A percentile compares a stretch with the other conserved stretches of the same genome.
Conservation (phyloP, 2,888 invertebrate species). For the Calameuta idolon region DNA sequence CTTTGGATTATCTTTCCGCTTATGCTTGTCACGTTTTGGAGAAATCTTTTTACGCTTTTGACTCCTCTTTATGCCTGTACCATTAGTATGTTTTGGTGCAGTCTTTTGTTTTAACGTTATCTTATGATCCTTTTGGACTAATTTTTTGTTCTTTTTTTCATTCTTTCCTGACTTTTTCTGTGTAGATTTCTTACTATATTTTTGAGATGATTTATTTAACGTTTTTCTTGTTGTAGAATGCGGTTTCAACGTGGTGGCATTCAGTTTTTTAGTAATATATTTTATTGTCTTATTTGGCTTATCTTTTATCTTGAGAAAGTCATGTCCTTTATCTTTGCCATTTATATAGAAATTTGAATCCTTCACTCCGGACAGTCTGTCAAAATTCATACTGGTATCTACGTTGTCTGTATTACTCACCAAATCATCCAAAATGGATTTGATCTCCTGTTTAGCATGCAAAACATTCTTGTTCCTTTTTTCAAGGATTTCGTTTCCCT, state of each 20-base stretch:
- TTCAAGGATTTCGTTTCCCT: not conserved
- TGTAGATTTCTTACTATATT: not conserved
- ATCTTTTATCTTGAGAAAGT: not conserved
- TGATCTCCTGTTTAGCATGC: constrained; percentile 19
- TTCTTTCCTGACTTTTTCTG: not conserved
- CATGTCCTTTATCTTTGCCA: not conserved
- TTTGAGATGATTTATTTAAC: not conserved
- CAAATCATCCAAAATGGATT: constrained; percentile 10
- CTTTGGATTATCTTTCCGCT: not conserved
- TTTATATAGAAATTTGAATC: not conserved
- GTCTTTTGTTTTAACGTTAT: not conserved
- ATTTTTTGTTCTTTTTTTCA: not conserved
- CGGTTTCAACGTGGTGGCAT: not conserved
- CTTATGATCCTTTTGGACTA: not conserved
- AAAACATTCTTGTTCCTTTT: constrained; percentile 12
- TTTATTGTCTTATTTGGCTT: not conserved
- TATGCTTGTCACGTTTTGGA: not conserved
- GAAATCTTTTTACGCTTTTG: not conserved
- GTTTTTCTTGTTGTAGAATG: not conserved
- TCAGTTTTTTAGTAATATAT: not conserved
- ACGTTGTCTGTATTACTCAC: not conserved
- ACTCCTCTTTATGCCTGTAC: not conserved
- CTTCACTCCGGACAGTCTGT: not conserved
- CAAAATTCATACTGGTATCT: not conserved
- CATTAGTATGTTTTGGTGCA: not conserved